These are phyloP conservation scores for Hypomecis atomaria DNA, from an alignment of 2,888 invertebrate species.

Conservation along the genomic window DNA sequence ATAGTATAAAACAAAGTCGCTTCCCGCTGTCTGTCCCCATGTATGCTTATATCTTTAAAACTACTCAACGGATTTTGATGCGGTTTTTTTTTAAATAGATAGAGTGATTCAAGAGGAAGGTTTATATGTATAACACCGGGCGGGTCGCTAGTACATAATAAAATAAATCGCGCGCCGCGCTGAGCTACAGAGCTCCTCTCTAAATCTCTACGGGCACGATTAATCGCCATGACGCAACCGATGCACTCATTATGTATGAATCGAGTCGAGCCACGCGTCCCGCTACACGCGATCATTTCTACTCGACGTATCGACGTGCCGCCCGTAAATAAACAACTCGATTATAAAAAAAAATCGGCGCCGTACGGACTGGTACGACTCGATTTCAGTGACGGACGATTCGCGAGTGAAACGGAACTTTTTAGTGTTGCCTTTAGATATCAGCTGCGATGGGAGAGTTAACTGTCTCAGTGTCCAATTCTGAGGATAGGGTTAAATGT, in stretches of 20 bases:
- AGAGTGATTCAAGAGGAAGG: too few relatives aligned
- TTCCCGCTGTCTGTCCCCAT: too few relatives aligned
- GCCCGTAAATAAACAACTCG: slow-evolving; percentile 22
- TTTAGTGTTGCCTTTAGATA: background rate
- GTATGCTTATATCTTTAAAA: too few relatives aligned
- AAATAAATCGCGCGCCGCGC: too few relatives aligned
- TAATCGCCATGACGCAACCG: slow-evolving; percentile 27
- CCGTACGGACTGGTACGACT: background rate
- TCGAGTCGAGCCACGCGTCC: slow-evolving; percentile 3
- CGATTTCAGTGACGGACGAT: background rate
- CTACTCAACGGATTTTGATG: too few relatives aligned
- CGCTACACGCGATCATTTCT: slow-evolving; percentile 9
- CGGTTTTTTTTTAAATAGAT: too few relatives aligned
- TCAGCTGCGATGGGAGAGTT: background rate
- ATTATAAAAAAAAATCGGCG: background rate
- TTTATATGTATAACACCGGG: too few relatives aligned
- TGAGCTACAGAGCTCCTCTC: too few relatives aligned
- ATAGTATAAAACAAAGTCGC: too few relatives aligned
- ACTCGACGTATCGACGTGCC: slow-evolving; percentile 1
- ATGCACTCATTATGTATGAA: slow-evolving; percentile 26
- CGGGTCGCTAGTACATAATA: too few relatives aligned
- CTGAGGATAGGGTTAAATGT: too few relatives aligned
- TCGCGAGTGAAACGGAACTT: background rate
- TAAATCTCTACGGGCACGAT: background rate
- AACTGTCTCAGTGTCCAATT: background rate